These are phyloP conservation scores for Pararge aegeria DNA, from an alignment of 1,140 invertebrate genomes.

Conservation along the genomic window DNA sequence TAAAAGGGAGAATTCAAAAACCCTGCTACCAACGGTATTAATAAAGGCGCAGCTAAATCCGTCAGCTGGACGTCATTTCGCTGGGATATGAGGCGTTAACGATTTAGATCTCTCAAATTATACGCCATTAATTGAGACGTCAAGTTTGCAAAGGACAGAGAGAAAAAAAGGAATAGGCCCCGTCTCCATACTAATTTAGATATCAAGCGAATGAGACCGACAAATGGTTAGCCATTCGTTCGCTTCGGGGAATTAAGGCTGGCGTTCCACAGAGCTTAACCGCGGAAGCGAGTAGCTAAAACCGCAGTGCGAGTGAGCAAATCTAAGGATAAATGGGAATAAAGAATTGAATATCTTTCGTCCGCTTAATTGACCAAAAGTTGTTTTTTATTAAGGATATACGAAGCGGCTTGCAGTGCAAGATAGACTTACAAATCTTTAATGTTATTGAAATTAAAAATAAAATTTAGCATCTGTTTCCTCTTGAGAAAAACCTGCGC, in stretches of 20 bases:
- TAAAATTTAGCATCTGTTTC: no score
- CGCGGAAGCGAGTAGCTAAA: no score
- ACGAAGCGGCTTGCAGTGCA: no score
- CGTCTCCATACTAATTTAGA: conserved; percentile 75
- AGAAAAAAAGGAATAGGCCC: conserved; percentile 49
- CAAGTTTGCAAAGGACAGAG: conserved; percentile 52
- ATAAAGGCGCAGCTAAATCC: conserved; percentile 31
- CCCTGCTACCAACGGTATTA: conserved; percentile 25
- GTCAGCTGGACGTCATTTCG: conserved; percentile 44
- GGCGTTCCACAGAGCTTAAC: no score
- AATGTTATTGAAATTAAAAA: no score
- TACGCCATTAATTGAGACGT: conserved; percentile 73
- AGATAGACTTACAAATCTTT: no score
- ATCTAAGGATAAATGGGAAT: no score
- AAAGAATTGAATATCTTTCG: no score
- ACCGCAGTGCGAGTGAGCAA: no score
- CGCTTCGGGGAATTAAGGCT: conserved; percentile 62
- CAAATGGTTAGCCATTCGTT: conserved; percentile 66
- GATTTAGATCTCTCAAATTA: conserved; percentile 68
- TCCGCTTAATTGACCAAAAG: no score
- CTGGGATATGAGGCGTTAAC: conserved; percentile 55
- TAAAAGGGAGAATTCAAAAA: conserved; percentile 20
- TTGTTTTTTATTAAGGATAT: no score
- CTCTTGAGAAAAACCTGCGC: no score
- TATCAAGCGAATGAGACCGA: conserved; percentile 68